Percentiles rank a stretch among this genome's conserved stretches.
These are phyloP conservation scores for Silurus asotus DNA, from an alignment of 2,113 vertebrate genomes.

Conservation along the genomic window DNA sequence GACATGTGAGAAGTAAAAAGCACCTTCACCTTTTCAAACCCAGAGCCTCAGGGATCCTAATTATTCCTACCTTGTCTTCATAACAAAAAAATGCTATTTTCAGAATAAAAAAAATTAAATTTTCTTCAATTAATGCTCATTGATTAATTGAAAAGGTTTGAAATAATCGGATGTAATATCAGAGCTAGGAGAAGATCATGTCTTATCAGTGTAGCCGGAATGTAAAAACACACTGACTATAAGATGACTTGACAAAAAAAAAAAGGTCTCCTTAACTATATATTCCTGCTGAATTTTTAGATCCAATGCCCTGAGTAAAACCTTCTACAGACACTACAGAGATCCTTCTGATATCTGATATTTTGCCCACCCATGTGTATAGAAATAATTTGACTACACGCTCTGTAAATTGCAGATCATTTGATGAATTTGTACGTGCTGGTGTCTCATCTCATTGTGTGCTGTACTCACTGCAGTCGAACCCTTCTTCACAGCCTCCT, in stretches of 20 bases:
- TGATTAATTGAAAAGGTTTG: not conserved
- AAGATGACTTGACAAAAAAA: not conserved
- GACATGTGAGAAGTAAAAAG: no score
- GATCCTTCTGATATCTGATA: not conserved
- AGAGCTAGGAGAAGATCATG: not conserved
- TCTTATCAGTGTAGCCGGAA: not conserved
- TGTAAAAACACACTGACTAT: not conserved
- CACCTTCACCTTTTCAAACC: no score
- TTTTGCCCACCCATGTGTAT: no score
- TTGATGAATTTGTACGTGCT: not conserved
- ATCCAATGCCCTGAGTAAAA: not conserved
- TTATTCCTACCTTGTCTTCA: not conserved
- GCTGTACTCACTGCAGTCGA: constrained; percentile 78
- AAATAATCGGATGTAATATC: not conserved
- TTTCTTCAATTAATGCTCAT: not conserved
- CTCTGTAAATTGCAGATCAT: not conserved
- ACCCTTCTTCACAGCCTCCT: constrained; percentile 86
- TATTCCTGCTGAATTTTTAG: not conserved
- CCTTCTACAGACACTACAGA: not conserved
- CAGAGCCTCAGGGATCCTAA: not conserved
- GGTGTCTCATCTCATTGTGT: not conserved
- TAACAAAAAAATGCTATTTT: not conserved
- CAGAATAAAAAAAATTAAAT: no score
- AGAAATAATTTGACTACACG: not conserved
- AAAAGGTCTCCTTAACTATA: not conserved